phyloP scores from a whole-genome alignment of 2,113 vertebrate genomes.

The Passer montanus region DNA sequence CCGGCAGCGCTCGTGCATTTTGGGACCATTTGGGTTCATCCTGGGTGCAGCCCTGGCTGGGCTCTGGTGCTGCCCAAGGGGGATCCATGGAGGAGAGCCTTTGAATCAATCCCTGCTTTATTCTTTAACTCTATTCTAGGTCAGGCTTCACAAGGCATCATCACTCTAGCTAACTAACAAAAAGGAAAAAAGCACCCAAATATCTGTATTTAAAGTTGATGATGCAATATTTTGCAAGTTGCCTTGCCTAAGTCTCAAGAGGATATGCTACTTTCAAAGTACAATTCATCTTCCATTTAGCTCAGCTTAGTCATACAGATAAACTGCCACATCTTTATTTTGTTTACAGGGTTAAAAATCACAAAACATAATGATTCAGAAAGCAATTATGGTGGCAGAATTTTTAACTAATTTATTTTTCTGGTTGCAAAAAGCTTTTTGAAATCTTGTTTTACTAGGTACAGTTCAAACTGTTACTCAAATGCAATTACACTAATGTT shows the following conservation, averaged over 20 bases:
- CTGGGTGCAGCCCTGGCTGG: neutral
- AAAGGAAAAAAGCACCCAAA: neutral
- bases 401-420: neutral
- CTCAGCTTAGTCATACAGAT: neutral
- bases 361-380: neutral
- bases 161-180: neutral
- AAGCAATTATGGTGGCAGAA: neutral
- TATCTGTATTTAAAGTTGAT: neutral
- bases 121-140: fast-evolving
- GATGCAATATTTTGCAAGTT: neutral
- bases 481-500: neutral
- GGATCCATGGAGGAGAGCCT: neutral
- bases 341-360: neutral
- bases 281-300: neutral
- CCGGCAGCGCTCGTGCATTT: neutral
- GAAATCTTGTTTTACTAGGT: neutral
- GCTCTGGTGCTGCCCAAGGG: neutral
- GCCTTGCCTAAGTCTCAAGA: neutral
- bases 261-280: neutral
- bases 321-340: neutral
- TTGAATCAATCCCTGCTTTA: neutral
- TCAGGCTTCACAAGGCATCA: neutral
- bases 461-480: neutral
- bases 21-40: neutral
- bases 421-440: neutral